These are phyloP conservation scores for Himalopsyche japonica DNA, from an alignment of 2,888 invertebrate genomes.

Conservation along the genomic window DNA sequence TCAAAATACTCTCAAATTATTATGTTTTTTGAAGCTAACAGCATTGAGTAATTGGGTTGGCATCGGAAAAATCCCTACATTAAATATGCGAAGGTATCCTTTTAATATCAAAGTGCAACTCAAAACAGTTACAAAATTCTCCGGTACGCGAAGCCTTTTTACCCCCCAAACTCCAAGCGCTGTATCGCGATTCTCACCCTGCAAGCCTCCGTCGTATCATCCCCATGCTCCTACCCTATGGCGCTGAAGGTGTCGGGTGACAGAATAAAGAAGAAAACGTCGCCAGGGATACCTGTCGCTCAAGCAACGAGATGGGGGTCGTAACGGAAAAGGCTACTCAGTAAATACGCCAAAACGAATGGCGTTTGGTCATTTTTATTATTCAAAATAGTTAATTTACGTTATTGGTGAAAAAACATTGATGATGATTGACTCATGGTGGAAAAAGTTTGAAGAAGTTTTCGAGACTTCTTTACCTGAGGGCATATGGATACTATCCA, in stretches of 20 bases:
- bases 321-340: background rate
- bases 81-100: background rate
- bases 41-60: no score
- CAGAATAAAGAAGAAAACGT: background rate
- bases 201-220: background rate
- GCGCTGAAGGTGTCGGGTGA: background rate
- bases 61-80: no score
- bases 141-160: background rate
- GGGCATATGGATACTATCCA: no score
- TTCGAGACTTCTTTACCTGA: no score
- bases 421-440: no score
- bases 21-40: no score
- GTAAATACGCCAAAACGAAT: background rate
- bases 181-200: background rate
- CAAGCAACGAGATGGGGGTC: background rate
- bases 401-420: no score
- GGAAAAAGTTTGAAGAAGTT: no score
- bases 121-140: background rate
- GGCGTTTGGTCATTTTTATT: background rate
- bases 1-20: no score
- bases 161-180: background rate
- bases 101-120: background rate
- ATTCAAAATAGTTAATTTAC: no score
- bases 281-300: constrained; percentile 3
- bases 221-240: background rate